These are phyloP conservation scores for Chydorus sphaericus DNA, from an alignment of 2,888 invertebrate genomes.

Conservation along the genomic window DNA sequence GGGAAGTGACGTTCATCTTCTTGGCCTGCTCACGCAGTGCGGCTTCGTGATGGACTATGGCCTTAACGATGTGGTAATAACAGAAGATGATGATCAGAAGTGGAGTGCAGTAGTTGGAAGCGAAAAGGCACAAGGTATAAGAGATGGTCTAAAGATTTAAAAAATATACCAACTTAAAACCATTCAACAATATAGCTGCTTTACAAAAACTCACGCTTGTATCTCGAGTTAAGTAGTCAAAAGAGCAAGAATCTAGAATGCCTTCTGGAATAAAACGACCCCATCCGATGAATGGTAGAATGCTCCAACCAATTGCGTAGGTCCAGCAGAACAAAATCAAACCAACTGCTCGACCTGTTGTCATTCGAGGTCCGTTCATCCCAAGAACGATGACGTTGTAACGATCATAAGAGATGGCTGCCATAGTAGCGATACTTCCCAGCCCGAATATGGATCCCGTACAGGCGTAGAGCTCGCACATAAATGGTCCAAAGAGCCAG, in stretches of 20 bases:
- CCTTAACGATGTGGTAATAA: constrained; percentile 49
- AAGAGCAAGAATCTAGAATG: constrained; percentile 36
- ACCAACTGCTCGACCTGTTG: constrained; percentile 12
- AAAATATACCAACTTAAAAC: too few species aligned
- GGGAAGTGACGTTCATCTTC: constrained; percentile 82
- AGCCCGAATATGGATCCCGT: constrained; percentile 31
- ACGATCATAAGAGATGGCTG: constrained; percentile 30
- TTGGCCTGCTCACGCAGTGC: constrained; percentile 79
- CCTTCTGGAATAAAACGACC: constrained; percentile 35
- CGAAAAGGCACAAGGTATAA: constrained; percentile 23
- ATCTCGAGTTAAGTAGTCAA: constrained; percentile 34
- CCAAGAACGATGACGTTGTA: constrained; percentile 32
- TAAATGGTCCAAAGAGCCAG: constrained; percentile 25
- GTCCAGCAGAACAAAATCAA: constrained; percentile 17
- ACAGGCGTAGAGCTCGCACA: constrained; percentile 29
- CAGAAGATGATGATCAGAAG: constrained; percentile 41
- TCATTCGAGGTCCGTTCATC: constrained; percentile 10
- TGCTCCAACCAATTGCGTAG: constrained; percentile 21
- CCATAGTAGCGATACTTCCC: constrained; percentile 31
- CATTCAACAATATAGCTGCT: neutral
- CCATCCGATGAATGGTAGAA: constrained; percentile 36
- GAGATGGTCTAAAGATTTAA: constrained; percentile 8
- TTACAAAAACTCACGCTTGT: neutral
- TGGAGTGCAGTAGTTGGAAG: constrained; percentile 36
- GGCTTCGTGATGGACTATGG: constrained; percentile 70